Base-by-base conservation (phyloP, 2,797 vertebrate genomes). In the Glyptemys insculpta region DNA sequence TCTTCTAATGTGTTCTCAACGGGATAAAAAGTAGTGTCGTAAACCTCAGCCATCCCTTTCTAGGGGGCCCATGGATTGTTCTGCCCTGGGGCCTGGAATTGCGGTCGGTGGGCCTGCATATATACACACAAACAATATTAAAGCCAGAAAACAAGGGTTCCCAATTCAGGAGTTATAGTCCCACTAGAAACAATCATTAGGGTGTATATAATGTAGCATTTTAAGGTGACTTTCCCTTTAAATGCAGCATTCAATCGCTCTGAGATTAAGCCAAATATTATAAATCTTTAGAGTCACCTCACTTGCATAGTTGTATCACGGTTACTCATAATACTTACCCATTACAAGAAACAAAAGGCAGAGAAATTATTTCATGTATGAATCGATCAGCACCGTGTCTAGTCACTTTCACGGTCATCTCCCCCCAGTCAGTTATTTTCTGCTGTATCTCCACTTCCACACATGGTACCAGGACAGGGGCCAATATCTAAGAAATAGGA, bases 61-160 rank as follows among this genome's bases (percentile, higher is more conserved):
- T 9, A 23, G 53, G 53, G 4, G 21, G 53, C 53, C 53, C 53
- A 23, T 54, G 23, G 53, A 54, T 21, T 54, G 21, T 54, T 23
- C 1, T 23, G 21, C 21, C 21, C 21, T 23, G 53, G 53, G 53
- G 19, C 53, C 21, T 23, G 53, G 21, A 54, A 54, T 54, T 23
- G 8, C 21, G 9, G 8, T 23, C 53, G 9, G 8, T 54, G 53
- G 53, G 53, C 53, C 8, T 54, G 53, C 53, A 23, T 54, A 54
- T 78, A 87, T 86, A 79, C 90, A 47, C 68, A n/a, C 80, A 12
- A 34, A 68, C 74, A 50, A 1, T 19, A 88, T 82, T 52, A 76
- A 88, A 94, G 19, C 82, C 95, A 94, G 87, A 88, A 88, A 76
- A 82, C 41, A 27, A 5, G 3, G 23, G 54, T 29, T 90, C 50